Conservation (phyloP, 35 echinoderm and acorn worm species). For the Apostichopus japonicus region DNA sequence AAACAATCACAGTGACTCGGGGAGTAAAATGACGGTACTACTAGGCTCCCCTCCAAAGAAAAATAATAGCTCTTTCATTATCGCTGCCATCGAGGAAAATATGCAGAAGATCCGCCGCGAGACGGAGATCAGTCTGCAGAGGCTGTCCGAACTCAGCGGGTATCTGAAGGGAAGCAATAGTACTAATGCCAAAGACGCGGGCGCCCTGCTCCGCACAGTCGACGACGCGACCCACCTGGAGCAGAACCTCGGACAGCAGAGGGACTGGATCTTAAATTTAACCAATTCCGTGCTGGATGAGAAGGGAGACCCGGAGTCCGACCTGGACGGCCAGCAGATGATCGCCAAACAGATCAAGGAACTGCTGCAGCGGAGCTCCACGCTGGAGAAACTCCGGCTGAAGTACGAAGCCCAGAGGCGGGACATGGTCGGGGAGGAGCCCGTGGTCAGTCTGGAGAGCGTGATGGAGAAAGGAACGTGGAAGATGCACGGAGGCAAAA, state of each 20-base stretch:
- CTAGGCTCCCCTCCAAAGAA: constrained; percentile 47
- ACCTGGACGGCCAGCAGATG: constrained; percentile 29
- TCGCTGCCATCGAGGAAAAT: constrained; percentile 87
- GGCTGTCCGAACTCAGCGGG: constrained; percentile 69
- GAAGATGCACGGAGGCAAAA: constrained; percentile 12
- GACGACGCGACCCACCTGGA: constrained; percentile 32
- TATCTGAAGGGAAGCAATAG: constrained; percentile 63
- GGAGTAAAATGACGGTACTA: constrained; percentile 43
- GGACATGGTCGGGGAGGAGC: constrained; percentile 5
- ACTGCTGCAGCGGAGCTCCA: constrained; percentile 22
- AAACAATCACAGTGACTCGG: constrained; percentile 23
- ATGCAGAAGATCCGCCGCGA: constrained; percentile 86
- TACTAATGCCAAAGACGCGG: constrained; percentile 43
- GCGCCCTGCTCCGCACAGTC: constrained; percentile 12
- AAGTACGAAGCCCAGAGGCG: constrained; percentile 49
- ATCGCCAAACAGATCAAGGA: constrained; percentile 33
- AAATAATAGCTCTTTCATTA: constrained; percentile 79
- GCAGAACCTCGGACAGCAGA: constrained; percentile 28
- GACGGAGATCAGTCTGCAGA: constrained; percentile 83
- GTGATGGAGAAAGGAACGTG: constrained; percentile 50
- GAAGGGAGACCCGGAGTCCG: background rate
- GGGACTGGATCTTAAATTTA: constrained; percentile 46
- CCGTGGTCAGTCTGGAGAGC: constrained; percentile 45
- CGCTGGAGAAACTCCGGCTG: constrained; percentile 37
- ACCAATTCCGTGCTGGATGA: constrained; percentile 5